Evolutionary conservation across 2,113 vertebrate species (phyloP).

Genomic region (Carlito syrichta): DNA sequence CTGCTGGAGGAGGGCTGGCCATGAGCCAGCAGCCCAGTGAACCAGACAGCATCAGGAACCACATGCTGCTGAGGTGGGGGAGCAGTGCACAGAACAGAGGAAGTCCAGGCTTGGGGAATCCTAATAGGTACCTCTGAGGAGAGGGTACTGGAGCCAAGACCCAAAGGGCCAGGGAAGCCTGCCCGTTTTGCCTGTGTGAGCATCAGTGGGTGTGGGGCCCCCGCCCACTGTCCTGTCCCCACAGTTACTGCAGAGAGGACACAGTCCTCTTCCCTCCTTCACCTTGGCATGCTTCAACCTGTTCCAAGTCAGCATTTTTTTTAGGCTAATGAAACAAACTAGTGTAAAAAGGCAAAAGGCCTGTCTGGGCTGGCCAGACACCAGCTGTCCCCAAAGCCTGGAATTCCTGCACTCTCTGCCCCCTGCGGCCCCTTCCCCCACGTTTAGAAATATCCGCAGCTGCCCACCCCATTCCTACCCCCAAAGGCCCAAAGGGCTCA

Average conservation of each 20-base stretch:
- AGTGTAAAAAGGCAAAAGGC: neutral
- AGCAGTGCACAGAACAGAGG: neutral
- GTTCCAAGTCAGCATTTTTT: neutral
- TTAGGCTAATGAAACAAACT: neutral
- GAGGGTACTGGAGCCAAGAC: neutral
- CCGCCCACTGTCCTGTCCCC: fast-evolving
- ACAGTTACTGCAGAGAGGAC: fast-evolving
- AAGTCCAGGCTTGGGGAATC: neutral
- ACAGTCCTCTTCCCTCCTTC: neutral
- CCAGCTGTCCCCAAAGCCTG: conserved; percentile 18
- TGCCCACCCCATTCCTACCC: neutral
- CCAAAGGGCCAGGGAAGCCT: neutral
- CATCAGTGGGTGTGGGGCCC: neutral
- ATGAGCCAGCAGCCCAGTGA: fast-evolving
- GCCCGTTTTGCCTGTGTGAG: too few species aligned
- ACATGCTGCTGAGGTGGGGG: fast-evolving
- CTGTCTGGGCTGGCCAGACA: neutral
- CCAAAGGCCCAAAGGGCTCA: neutral
- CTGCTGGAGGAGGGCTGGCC: neutral
- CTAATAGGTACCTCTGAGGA: neutral
- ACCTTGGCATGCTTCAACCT: neutral
- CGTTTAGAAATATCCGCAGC: neutral
- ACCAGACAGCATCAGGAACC: fast-evolving
- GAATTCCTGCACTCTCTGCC: neutral
- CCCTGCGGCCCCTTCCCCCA: neutral